These are phyloP conservation scores for Papilio xuthus DNA, from an alignment of 1,140 invertebrate genomes.

Conservation along the genomic window DNA sequence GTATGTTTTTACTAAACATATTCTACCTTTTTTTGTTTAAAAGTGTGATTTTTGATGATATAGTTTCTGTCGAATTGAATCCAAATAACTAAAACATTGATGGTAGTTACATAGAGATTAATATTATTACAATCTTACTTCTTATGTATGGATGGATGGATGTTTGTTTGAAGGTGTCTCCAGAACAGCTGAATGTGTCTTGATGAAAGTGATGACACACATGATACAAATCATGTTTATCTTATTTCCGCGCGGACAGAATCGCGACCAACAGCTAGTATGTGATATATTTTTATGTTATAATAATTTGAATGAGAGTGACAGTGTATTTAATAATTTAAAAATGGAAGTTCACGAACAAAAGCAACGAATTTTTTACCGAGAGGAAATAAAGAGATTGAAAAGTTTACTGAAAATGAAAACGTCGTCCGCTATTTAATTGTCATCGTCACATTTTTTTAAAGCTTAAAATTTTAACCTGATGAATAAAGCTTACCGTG, in stretches of 20 bases:
- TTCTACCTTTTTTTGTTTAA: not conserved
- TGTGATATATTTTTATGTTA: too few relatives aligned
- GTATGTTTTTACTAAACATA: not conserved
- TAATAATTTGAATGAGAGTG: not conserved
- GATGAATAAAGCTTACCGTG: constrained; percentile 2
- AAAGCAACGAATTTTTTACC: not conserved
- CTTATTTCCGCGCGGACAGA: too few relatives aligned
- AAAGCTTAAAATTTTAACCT: not conserved
- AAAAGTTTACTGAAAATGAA: constrained; percentile 1
- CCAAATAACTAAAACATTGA: not conserved
- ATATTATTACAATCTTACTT: too few relatives aligned
- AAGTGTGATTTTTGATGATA: not conserved
- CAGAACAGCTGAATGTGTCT: too few relatives aligned
- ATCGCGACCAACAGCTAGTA: too few relatives aligned
- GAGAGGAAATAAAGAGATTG: not conserved
- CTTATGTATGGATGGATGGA: too few relatives aligned
- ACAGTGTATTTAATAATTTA: not conserved
- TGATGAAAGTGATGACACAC: too few relatives aligned
- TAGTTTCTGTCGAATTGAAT: not conserved
- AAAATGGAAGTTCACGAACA: not conserved
- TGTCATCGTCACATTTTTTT: not conserved
- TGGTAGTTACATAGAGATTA: too few relatives aligned
- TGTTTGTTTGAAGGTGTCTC: too few relatives aligned
- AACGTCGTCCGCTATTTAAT: not conserved
- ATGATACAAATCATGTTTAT: too few relatives aligned